Evolutionary conservation across 1,140 invertebrate species (phyloP), one percentile per base, ranked within the genome.

Genomic region (Magallana ariakensis): DNA sequence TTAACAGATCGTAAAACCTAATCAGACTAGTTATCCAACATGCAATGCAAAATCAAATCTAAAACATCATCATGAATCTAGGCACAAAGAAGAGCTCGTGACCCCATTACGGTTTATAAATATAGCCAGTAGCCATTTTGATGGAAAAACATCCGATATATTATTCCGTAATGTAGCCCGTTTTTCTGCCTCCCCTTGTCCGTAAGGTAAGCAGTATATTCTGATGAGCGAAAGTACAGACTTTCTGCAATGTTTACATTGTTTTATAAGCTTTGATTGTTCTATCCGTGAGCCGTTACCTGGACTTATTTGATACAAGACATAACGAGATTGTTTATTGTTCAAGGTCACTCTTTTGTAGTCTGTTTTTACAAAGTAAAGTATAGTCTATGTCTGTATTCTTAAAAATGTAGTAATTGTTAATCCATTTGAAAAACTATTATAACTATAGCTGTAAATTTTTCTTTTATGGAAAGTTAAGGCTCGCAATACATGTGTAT

Each of bases 341-440:
- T 26, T 75, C 66, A 75, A 75, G 66, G 66, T 75, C 66, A 75
- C 66, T 26, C 9, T 13, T 75, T 75, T 75, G 66, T 75, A 75
- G 66, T 75, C 66, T 75, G 66, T 75, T 75, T 75, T 75, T 75
- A 75, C 66, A 75, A 75, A 75, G 66, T 75, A 26, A 75, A 75
- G 66, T 75, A 75, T 75, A 75, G 66, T 75, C 66, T 75, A 22
- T 75, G 66, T 75, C 66, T 46, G 33, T 46, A 46, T 46, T 46
- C 33, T 46, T 46, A 46, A 5, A 46, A 46, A 2, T 46, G 33
- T 46, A 5, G 33, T 46, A 46, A 46, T 46, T 4, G 33, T 46
- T 2, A 46, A 46, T 46, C 2, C 33, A 46, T 2, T 4, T 46
- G n/a, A n/a, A n/a, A n/a, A n/a, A n/a, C n/a, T n/a, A n/a, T 46